Percentiles rank a stretch among this genome's conserved stretches.
phyloP scores from a whole-genome alignment of 2,113 vertebrate species.

The Narcine bancroftii region DNA sequence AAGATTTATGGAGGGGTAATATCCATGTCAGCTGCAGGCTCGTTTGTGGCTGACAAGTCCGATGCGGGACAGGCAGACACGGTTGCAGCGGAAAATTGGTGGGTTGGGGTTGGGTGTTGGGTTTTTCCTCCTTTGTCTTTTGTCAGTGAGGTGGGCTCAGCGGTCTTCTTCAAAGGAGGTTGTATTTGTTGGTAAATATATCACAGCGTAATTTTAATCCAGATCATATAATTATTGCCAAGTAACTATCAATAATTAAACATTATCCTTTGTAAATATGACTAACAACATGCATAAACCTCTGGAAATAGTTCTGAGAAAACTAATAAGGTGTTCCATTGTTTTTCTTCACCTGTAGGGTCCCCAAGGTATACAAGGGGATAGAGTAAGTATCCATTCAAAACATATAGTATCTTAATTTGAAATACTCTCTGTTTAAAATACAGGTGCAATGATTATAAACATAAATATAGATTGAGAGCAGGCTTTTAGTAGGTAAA shows the following conservation, averaged over 20 bases:
- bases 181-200: background rate
- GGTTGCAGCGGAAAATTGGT: too few relatives aligned
- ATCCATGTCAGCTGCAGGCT: too few relatives aligned
- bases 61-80: too few relatives aligned
- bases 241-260: background rate
- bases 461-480: background rate
- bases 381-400: constrained; percentile 49
- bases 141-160: too few relatives aligned
- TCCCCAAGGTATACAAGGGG: constrained; percentile 59
- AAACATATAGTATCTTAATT: background rate
- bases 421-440: background rate
- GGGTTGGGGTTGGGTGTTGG: too few relatives aligned
- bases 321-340: constrained; percentile 31
- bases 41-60: too few relatives aligned
- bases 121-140: too few relatives aligned
- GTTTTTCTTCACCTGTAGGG: constrained; percentile 56
- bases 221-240: background rate
- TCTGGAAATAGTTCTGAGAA: background rate
- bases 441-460: background rate
- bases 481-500: background rate
- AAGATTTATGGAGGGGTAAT: too few relatives aligned
- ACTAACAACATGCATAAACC: background rate
- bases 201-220: background rate
- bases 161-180: background rate
- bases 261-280: background rate